Evolutionary conservation across 2,888 invertebrate genomes (phyloP).

Genomic region (Parascotia fuliginaria): DNA sequence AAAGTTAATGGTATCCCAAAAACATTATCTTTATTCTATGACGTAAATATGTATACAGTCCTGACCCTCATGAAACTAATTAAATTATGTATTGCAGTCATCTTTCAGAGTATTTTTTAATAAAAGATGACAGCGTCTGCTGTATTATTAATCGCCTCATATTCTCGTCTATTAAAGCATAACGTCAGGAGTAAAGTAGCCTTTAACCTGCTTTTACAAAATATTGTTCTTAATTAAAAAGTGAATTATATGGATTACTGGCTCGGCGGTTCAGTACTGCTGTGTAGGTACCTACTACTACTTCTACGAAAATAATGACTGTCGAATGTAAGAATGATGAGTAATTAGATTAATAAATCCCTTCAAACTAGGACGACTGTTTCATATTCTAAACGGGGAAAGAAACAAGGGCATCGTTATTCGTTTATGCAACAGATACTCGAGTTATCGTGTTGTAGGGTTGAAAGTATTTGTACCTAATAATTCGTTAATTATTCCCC

Average conservation of each 20-base stretch:
- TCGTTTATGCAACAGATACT: conserved; percentile 7
- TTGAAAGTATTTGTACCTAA: conserved; percentile 29
- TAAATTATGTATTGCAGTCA: conserved; percentile 8
- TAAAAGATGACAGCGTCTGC: conserved; percentile 9
- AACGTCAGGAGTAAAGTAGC: too few species aligned
- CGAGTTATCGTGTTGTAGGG: conserved; percentile 23
- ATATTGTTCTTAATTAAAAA: too few species aligned
- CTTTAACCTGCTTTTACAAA: too few species aligned
- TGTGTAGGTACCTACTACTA: too few species aligned
- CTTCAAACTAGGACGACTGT: not conserved
- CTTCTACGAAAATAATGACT: too few species aligned
- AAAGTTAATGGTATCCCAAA: not conserved
- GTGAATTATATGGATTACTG: too few species aligned
- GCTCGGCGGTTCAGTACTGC: too few species aligned
- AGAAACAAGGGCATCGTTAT: not conserved
- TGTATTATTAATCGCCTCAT: conserved; percentile 9
- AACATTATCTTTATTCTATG: not conserved
- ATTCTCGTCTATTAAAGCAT: not conserved
- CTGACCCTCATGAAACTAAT: too few species aligned
- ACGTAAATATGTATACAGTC: too few species aligned
- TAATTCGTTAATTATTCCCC: conserved; percentile 41
- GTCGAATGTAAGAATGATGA: too few species aligned
- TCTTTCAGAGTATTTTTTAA: conserved; percentile 11
- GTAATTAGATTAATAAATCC: not conserved
- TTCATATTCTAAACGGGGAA: not conserved